Evolutionary conservation across 2,888 invertebrate species (phyloP).

Genomic region (Blastobasis lacticolella): DNA sequence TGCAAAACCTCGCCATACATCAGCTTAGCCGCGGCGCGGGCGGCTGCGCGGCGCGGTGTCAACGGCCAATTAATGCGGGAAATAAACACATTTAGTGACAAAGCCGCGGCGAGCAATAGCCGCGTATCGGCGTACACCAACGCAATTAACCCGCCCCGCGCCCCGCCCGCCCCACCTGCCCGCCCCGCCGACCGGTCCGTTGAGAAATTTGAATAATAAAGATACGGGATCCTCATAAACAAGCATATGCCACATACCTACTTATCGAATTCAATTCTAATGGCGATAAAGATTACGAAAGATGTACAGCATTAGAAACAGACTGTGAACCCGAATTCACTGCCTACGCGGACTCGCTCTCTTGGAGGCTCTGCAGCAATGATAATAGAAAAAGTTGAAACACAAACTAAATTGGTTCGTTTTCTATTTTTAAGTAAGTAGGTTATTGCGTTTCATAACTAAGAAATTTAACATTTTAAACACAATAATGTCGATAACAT

Average conservation of each 20-base stretch:
- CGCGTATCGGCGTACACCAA: constrained; percentile 14
- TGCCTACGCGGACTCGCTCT: neutral
- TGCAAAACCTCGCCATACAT: too few relatives aligned
- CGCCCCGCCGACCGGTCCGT: constrained; percentile 39
- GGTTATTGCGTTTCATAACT: too few relatives aligned
- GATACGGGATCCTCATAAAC: constrained; percentile 58
- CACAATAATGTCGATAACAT: too few relatives aligned
- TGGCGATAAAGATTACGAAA: constrained; percentile 32
- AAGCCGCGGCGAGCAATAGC: constrained; percentile 14
- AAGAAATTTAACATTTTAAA: too few relatives aligned
- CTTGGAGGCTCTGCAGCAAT: neutral
- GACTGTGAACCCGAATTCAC: too few relatives aligned
- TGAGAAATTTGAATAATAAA: constrained; percentile 58
- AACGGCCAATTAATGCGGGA: constrained; percentile 27
- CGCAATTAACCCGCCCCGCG: constrained; percentile 47
- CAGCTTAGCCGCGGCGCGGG: too few relatives aligned
- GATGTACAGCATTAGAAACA: too few relatives aligned
- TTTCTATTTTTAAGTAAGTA: too few relatives aligned
- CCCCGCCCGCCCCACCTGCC: too few relatives aligned
- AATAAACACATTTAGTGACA: constrained; percentile 18
- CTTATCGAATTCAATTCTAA: constrained; percentile 63
- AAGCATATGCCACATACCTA: constrained; percentile 67
- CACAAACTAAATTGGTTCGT: too few relatives aligned
- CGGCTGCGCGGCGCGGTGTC: constrained; percentile 1
- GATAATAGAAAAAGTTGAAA: too few relatives aligned